These are phyloP conservation scores for Cassiopea xamachana DNA, from an alignment of 30 jellyfish, hydroid and myxozoan species.

Conservation along the genomic window DNA sequence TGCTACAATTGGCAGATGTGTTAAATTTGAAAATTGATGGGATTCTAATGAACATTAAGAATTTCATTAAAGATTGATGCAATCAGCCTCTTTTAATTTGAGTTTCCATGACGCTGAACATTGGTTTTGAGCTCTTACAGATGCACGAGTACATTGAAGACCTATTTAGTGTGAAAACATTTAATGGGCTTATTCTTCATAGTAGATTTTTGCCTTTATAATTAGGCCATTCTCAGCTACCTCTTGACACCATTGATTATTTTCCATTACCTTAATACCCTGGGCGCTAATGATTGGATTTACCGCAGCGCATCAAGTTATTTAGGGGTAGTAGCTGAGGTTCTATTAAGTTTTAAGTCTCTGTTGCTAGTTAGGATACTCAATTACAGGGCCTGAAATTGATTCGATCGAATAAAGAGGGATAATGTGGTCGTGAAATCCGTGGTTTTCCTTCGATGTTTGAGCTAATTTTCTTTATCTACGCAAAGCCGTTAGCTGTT, in stretches of 20 bases:
- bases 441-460: not conserved
- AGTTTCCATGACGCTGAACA: no score
- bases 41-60: no score
- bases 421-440: conserved; percentile 10
- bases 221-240: not conserved
- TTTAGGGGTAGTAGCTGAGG: not conserved
- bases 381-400: not conserved
- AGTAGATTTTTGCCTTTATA: not conserved
- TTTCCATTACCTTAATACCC: not conserved
- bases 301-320: not conserved
- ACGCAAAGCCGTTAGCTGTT: conserved; percentile 2
- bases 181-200: not conserved
- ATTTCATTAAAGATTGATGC: no score
- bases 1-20: no score
- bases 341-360: not conserved
- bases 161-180: no score
- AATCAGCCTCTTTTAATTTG: no score
- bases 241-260: not conserved
- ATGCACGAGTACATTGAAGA: no score
- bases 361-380: not conserved
- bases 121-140: no score
- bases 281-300: conserved; percentile 13
- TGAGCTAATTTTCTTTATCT: not conserved
- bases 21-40: no score
- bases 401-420: not conserved